These are phyloP conservation scores for Ostrea denselamellosa DNA, from an alignment of 1,140 invertebrate genomes.

Conservation along the genomic window DNA sequence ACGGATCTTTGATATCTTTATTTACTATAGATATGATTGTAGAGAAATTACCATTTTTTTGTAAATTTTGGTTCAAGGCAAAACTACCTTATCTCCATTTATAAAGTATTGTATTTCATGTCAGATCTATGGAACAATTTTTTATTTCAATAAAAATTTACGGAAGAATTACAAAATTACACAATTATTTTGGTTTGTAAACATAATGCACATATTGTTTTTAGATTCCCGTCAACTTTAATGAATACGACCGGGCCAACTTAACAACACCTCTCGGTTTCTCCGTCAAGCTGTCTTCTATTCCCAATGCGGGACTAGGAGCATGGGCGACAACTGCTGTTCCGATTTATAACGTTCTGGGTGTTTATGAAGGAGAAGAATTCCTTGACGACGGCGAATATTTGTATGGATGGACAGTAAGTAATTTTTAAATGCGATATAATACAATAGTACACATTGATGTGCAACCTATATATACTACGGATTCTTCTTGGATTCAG, in stretches of 20 bases:
- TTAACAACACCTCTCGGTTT: constrained; percentile 1
- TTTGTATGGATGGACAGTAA: constrained; percentile 17
- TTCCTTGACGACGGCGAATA: not conserved
- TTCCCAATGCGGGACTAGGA: not conserved
- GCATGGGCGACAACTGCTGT: not conserved
- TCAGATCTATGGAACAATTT: no score
- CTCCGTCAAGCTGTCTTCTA: not conserved
- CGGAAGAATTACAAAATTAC: no score
- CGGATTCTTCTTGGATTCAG: not conserved
- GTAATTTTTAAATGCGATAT: not conserved
- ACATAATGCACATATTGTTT: not conserved
- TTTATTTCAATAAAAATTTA: no score
- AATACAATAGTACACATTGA: not conserved
- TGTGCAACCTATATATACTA: not conserved
- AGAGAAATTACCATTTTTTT: no score
- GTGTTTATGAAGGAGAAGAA: constrained; percentile 4
- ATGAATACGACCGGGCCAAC: not conserved
- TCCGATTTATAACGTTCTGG: not conserved
- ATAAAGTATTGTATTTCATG: no score
- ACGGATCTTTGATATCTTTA: no score
- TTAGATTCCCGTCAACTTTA: not conserved
- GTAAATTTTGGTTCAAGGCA: no score
- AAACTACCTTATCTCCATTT: no score
- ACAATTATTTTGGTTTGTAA: no score
- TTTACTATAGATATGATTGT: no score